Conservation (phyloP, 2,888 invertebrate species). For the Drosophila mimica region DNA sequence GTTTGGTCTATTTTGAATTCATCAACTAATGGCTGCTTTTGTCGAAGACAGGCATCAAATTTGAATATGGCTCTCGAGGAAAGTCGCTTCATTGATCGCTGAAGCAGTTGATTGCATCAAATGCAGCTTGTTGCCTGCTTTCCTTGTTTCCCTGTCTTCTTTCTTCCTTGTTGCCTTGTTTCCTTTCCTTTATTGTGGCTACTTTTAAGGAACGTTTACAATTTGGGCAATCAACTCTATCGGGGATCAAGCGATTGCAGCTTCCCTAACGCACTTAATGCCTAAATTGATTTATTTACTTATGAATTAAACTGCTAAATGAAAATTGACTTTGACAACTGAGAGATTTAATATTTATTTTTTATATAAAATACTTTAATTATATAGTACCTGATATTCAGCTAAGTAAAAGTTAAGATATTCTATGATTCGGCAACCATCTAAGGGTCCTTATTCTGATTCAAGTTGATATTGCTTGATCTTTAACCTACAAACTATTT, state of each 20-base stretch:
- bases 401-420: neutral
- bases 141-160: neutral
- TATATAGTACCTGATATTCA: neutral
- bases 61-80: slow-evolving; percentile 50
- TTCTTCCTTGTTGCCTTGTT: neutral
- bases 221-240: neutral
- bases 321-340: neutral
- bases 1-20: slow-evolving; percentile 56
- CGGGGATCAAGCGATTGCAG: neutral
- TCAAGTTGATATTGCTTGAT: no score
- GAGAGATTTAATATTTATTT: no score
- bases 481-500: no score
- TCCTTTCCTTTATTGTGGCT: slow-evolving; percentile 40
- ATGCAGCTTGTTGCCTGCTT: neutral
- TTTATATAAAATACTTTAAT: no score
- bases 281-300: slow-evolving; percentile 36
- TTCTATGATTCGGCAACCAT: no score
- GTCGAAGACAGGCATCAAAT: slow-evolving; percentile 41
- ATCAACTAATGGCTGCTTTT: slow-evolving; percentile 66
- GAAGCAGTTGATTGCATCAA: slow-evolving; percentile 71
- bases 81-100: slow-evolving; percentile 43
- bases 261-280: slow-evolving; percentile 8
- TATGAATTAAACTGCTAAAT: neutral
- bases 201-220: slow-evolving; percentile 2
- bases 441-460: no score